Conservation (phyloP, 1,140 invertebrate genomes). For the Microplitis demolitor region DNA sequence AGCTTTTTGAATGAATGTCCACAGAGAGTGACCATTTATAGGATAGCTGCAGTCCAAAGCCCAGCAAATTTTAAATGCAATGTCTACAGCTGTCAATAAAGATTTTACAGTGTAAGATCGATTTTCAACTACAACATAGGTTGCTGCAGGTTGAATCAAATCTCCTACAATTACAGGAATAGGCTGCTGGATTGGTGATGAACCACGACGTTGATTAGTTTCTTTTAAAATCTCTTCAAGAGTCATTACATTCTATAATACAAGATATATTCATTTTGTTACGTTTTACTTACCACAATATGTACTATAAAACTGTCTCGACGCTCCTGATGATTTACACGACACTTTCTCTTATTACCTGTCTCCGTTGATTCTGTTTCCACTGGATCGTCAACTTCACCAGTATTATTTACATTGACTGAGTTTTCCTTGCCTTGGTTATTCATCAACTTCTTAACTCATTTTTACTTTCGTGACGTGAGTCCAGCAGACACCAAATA, state of each 20-base stretch:
- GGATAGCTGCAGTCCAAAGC: slow-evolving; percentile 15
- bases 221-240: neutral
- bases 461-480: neutral
- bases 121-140: slow-evolving; percentile 1
- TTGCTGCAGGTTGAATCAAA: neutral
- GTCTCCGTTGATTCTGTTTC: neutral
- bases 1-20: slow-evolving; percentile 17
- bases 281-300: neutral
- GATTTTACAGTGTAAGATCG: neutral
- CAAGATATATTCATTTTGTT: neutral
- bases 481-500: neutral
- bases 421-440: neutral
- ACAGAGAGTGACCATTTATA: neutral
- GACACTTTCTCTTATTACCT: neutral
- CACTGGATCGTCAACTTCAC: neutral
- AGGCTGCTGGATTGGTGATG: neutral
- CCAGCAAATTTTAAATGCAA: slow-evolving; percentile 12
- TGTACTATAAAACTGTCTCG: neutral
- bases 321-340: neutral
- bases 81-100: neutral
- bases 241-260: neutral
- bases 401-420: neutral
- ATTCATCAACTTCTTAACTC: neutral
- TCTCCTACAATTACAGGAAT: slow-evolving; percentile 17
- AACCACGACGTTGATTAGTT: neutral